These are phyloP conservation scores for Harpagifer antarcticus DNA, from an alignment of 2,797 vertebrate species.

Conservation along the genomic window DNA sequence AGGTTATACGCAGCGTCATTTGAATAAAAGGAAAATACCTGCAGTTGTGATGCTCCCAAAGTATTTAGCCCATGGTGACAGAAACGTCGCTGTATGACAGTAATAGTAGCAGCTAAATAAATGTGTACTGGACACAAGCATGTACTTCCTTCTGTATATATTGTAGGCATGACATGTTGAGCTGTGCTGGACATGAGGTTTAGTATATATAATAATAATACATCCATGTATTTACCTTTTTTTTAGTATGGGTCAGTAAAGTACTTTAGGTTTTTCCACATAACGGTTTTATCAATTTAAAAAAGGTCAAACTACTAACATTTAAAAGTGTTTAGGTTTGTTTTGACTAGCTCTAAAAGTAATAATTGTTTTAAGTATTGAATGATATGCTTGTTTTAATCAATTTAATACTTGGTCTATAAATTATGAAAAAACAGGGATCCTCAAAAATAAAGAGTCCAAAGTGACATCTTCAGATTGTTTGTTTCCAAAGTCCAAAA, in stretches of 20 bases:
- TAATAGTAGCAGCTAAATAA: not conserved
- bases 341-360: not conserved
- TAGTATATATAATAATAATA: too few species aligned
- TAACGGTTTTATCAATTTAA: not conserved
- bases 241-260: too few species aligned
- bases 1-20: constrained; percentile 62
- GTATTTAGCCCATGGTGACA: constrained; percentile 63
- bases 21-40: constrained; percentile 74
- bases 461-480: not conserved
- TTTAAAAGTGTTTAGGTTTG: not conserved
- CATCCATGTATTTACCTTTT: not conserved
- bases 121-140: not conserved
- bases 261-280: not conserved
- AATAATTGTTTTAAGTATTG: not conserved
- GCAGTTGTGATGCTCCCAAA: constrained; percentile 46
- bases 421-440: not conserved
- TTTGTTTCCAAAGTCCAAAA: not conserved
- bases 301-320: not conserved
- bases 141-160: not conserved
- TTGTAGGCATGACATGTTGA: not conserved
- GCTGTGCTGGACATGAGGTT: constrained; percentile 1
- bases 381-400: not conserved
- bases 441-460: not conserved
- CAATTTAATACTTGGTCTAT: not conserved
- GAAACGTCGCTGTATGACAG: constrained; percentile 36